Percentiles rank a stretch among this genome's conserved stretches.
These are phyloP conservation scores for Scytalopus superciliaris DNA, from an alignment of 2,113 vertebrate genomes.

Conservation along the genomic window DNA sequence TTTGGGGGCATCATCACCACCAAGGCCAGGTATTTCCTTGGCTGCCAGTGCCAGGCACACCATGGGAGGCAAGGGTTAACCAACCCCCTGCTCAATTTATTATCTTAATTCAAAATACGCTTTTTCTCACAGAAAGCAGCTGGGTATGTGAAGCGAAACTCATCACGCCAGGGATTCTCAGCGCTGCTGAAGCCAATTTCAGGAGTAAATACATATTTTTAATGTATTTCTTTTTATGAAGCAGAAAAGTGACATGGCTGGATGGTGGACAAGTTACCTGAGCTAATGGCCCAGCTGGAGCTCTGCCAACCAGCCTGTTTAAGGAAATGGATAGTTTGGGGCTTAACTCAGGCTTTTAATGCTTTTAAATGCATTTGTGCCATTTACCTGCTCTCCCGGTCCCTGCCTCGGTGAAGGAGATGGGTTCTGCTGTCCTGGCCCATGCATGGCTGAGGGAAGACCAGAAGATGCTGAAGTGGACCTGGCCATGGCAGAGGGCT, in stretches of 20 bases:
- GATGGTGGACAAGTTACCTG: conserved; percentile 33
- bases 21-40: neutral
- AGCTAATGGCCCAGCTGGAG: conserved; percentile 52
- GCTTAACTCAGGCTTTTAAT: neutral
- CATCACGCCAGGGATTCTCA: neutral
- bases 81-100: neutral
- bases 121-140: neutral
- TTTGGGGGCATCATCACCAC: fast-evolving
- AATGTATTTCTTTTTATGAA: conserved; percentile 14
- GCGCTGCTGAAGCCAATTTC: neutral
- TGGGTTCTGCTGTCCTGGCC: neutral
- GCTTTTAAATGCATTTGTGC: neutral
- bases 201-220: conserved; percentile 4
- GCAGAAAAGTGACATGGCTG: neutral
- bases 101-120: neutral
- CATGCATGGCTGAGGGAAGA: neutral
- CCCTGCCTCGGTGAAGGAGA: neutral
- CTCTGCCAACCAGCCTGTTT: conserved; percentile 6
- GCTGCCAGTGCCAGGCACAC: fast-evolving
- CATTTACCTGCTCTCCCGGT: neutral
- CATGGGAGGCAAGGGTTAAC: neutral
- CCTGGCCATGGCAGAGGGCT: neutral
- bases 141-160: neutral
- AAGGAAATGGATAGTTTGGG: conserved; percentile 15
- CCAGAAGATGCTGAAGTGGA: neutral